Conservation (phyloP, 2,888 invertebrate genomes). For the Trachelus iudaicus region DNA sequence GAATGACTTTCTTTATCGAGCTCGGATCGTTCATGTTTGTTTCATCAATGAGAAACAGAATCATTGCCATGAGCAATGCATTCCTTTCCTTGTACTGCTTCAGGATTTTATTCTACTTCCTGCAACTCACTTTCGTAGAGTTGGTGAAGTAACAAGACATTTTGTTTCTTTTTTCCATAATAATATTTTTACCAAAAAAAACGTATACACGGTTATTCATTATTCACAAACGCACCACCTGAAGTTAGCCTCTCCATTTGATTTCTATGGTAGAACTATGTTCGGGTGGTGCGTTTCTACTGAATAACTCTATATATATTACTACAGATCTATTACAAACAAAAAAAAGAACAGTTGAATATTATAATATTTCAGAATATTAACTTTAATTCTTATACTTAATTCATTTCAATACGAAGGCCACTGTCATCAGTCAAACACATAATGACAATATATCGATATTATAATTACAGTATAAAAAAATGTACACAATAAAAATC, state of each 20-base stretch:
- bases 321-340: background rate
- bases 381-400: background rate
- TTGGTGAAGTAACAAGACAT: slow-evolving; percentile 13
- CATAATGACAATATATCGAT: too few species aligned
- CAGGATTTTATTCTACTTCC: slow-evolving; percentile 29
- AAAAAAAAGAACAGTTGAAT: slow-evolving; percentile 10
- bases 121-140: slow-evolving; percentile 35
- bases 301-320: background rate
- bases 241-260: too few species aligned
- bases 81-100: slow-evolving; percentile 30
- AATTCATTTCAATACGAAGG: background rate
- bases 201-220: too few species aligned
- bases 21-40: background rate
- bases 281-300: too few species aligned
- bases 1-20: background rate
- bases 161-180: slow-evolving; percentile 14
- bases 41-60: slow-evolving; percentile 26
- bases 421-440: too few species aligned
- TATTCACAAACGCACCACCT: too few species aligned
- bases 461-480: slow-evolving; percentile 31
- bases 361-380: background rate
- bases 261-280: too few species aligned
- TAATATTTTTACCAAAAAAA: slow-evolving; percentile 19
- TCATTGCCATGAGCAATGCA: slow-evolving; percentile 44
- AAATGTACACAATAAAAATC: slow-evolving; percentile 30